Evolutionary conservation across 30 jellyfish, hydroid and myxozoan species (phyloP).

Genomic region (Aurelia aurita complex sp. Pacific): DNA sequence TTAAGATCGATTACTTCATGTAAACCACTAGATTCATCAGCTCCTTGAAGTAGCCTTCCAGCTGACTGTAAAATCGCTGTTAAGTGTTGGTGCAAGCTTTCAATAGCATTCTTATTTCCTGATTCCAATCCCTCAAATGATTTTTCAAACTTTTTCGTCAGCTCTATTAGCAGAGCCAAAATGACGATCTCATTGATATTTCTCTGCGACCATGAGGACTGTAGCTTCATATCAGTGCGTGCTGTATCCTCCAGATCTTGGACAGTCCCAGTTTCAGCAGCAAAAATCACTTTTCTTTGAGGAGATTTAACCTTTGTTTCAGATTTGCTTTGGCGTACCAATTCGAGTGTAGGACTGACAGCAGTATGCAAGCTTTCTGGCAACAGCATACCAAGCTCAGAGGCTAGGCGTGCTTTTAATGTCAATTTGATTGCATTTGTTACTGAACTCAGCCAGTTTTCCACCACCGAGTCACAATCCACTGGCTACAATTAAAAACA

Average conservation of each 20-base stretch:
- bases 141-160: slow-evolving; percentile 57
- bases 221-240: slow-evolving; percentile 49
- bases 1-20: slow-evolving; percentile 21
- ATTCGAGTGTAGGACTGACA: slow-evolving; percentile 18
- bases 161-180: slow-evolving; percentile 61
- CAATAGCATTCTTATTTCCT: slow-evolving; percentile 49
- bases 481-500: slow-evolving; percentile 41
- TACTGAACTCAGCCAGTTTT: slow-evolving; percentile 56
- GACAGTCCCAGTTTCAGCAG: slow-evolving; percentile 51
- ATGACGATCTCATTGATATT: slow-evolving; percentile 55
- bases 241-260: slow-evolving; percentile 50
- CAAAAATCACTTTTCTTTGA: slow-evolving; percentile 64
- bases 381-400: slow-evolving; percentile 64
- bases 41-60: slow-evolving; percentile 52
- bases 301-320: slow-evolving; percentile 41
- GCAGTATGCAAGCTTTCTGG: slow-evolving; percentile 47
- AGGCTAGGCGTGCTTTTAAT: slow-evolving; percentile 52
- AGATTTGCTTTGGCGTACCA: slow-evolving; percentile 1
- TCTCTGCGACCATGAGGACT: slow-evolving; percentile 62
- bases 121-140: slow-evolving; percentile 40
- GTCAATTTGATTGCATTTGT: slow-evolving; percentile 37
- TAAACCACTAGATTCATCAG: slow-evolving; percentile 25
- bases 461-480: slow-evolving; percentile 59
- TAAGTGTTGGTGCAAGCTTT: slow-evolving; percentile 32
- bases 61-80: slow-evolving; percentile 52